These are phyloP conservation scores for Eumacrocentrus americanus DNA, from an alignment of 2,888 invertebrate species.

Conservation along the genomic window DNA sequence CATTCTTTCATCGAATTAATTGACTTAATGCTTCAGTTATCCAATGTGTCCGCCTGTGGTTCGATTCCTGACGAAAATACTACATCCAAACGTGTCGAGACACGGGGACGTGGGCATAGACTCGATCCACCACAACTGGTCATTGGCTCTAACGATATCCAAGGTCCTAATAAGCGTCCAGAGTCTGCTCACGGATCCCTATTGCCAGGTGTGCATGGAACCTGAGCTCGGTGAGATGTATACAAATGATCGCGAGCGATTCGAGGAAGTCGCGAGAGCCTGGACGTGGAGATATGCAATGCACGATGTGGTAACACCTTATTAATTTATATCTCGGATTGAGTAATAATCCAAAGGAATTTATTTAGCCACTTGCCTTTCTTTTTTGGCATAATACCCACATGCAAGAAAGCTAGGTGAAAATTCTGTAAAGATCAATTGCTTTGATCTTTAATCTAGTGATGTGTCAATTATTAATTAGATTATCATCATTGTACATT, in stretches of 20 bases:
- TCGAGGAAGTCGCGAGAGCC: slow-evolving; percentile 79
- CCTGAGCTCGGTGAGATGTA: slow-evolving; percentile 83
- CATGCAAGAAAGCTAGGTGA: no score
- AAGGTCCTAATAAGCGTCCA: slow-evolving; percentile 88
- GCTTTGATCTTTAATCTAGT: no score
- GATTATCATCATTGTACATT: no score
- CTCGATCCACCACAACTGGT: slow-evolving; percentile 96
- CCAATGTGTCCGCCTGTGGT: slow-evolving; percentile 92
- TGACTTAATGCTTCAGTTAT: slow-evolving; percentile 69
- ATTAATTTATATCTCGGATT: slow-evolving; percentile 26
- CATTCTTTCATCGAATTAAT: no score
- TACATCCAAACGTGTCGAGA: slow-evolving; percentile 93
- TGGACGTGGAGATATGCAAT: slow-evolving; percentile 94
- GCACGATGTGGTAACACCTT: slow-evolving; percentile 69
- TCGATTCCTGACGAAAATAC: slow-evolving; percentile 88
- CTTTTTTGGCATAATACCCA: no score
- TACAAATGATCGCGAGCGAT: slow-evolving; percentile 72
- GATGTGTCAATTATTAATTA: no score
- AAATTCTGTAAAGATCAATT: no score
- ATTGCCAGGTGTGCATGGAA: slow-evolving; percentile 90
- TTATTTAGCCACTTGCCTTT: no score
- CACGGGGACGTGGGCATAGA: slow-evolving; percentile 96
- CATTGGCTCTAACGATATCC: slow-evolving; percentile 88
- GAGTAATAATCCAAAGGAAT: no score
- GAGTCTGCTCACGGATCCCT: slow-evolving; percentile 88